Evolutionary conservation across 2,113 vertebrate species (phyloP), one percentile per base, ranked within the genome.

Genomic region (Labrus mixtus): DNA sequence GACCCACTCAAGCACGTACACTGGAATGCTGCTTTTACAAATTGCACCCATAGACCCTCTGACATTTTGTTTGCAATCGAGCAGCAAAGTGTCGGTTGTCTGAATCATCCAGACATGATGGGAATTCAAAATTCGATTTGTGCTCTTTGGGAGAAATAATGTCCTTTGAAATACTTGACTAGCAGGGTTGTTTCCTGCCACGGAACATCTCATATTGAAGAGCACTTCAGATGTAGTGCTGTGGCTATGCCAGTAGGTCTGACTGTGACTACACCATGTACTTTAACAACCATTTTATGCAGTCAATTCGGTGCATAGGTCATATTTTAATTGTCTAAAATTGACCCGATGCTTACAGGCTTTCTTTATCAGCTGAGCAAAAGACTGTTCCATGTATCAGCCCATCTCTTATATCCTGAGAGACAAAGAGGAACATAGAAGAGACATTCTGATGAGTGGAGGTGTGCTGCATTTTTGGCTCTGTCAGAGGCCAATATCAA

Each of bases 1-100:
- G 81, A 46, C 59, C 81, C 83, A 78, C 76, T 90, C 88, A 86
- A 87, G 85, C 84, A 87, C 87, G 57, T 63, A 77, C 17, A 45
- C 63, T 59, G 29, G 79, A 89, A 91, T 81, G 78, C 83, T 86
- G 86, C 84, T 88, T 87, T 91, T 87, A 91, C 89, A 92, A 91
- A 91, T 90, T 90, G 84, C 77, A 73, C 77, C 78, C 71, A 73
- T 61, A 77, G 84, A 84, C 86, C 86, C 59, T 12, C 64, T 87
- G 86, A 88, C 87, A 91, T 91, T 89, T 86, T 82, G 79, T 87
- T 86, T 90, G 80, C 76, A 88, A 77, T 88, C 20, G 66, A 83
- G 83, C 86, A 78, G 77, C 84, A 88, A 89, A 91, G 83, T 81
- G 78, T 75, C 16, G 25, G 55, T 78, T 81, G 75, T 79, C 82